These are phyloP conservation scores for Leptosomus discolor DNA, from an alignment of 2,113 vertebrate genomes.

Conservation along the genomic window DNA sequence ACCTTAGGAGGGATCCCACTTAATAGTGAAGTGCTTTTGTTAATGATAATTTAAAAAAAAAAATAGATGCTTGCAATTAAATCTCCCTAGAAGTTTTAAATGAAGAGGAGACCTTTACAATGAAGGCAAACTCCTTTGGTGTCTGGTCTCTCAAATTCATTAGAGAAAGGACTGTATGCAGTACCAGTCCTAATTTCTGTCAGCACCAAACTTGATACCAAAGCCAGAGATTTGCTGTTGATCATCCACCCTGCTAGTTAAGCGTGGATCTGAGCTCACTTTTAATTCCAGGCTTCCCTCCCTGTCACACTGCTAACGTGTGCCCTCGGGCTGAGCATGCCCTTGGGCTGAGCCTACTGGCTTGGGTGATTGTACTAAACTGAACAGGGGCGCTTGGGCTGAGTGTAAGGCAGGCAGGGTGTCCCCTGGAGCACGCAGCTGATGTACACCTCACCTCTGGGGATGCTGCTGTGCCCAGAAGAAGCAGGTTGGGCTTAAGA, in stretches of 20 bases:
- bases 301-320: accelerated
- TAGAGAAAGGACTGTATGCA: background rate
- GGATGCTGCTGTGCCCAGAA: background rate
- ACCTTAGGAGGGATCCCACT: background rate
- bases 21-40: background rate
- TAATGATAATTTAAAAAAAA: background rate
- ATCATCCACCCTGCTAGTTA: background rate
- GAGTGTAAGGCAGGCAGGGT: accelerated
- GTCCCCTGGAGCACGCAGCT: background rate
- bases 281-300: background rate
- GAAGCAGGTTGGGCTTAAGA: background rate
- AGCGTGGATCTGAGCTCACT: background rate
- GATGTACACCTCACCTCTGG: accelerated
- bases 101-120: background rate
- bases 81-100: background rate
- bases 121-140: background rate
- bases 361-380: background rate
- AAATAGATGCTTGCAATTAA: background rate
- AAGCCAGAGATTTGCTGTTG: background rate
- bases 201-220: background rate
- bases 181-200: background rate
- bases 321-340: background rate
- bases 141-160: background rate
- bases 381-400: background rate
- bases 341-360: background rate